These are phyloP conservation scores for Eulithis prunata DNA, from an alignment of 2,888 invertebrate genomes.

Conservation along the genomic window DNA sequence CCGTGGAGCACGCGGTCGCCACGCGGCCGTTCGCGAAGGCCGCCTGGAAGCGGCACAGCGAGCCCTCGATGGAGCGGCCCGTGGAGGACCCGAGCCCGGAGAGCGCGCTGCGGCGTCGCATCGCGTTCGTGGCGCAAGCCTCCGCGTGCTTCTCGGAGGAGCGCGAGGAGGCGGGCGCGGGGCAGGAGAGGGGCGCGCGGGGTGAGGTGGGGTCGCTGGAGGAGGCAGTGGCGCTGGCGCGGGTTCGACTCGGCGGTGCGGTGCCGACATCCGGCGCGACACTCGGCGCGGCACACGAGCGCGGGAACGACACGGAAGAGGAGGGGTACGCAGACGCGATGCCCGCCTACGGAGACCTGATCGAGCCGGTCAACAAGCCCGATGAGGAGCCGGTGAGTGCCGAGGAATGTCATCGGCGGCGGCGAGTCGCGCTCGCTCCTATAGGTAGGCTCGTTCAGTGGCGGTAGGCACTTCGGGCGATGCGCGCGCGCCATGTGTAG, in stretches of 20 bases:
- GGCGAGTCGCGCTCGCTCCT: slow-evolving; percentile 25
- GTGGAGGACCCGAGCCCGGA: slow-evolving; percentile 78
- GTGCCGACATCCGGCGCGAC: slow-evolving; percentile 46
- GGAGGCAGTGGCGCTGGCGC: slow-evolving; percentile 80
- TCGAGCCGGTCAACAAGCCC: slow-evolving; percentile 70
- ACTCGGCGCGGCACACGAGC: slow-evolving; percentile 68
- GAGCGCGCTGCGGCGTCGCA: slow-evolving; percentile 75
- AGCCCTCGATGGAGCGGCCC: slow-evolving; percentile 71
- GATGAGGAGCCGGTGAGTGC: slow-evolving; percentile 70
- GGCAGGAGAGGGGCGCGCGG: slow-evolving; percentile 40
- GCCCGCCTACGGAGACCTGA: slow-evolving; percentile 83
- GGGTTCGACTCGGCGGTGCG: slow-evolving; percentile 73
- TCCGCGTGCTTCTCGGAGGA: slow-evolving; percentile 82
- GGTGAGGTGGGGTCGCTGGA: slow-evolving; percentile 76
- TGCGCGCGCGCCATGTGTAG: slow-evolving; percentile 81
- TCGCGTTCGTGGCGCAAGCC: slow-evolving; percentile 82
- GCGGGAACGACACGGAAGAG: slow-evolving; percentile 75
- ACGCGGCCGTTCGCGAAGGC: slow-evolving; percentile 82
- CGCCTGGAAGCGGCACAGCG: slow-evolving; percentile 76
- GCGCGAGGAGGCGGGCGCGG: slow-evolving; percentile 69
- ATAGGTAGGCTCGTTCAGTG: slow-evolving; percentile 56
- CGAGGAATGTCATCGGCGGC: slow-evolving; percentile 36
- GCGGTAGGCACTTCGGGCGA: slow-evolving; percentile 65
- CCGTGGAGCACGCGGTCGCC: slow-evolving; percentile 78
- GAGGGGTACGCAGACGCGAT: slow-evolving; percentile 77